Conservation (phyloP, 2,113 vertebrate genomes). For the Phrynosoma platyrhinos region DNA sequence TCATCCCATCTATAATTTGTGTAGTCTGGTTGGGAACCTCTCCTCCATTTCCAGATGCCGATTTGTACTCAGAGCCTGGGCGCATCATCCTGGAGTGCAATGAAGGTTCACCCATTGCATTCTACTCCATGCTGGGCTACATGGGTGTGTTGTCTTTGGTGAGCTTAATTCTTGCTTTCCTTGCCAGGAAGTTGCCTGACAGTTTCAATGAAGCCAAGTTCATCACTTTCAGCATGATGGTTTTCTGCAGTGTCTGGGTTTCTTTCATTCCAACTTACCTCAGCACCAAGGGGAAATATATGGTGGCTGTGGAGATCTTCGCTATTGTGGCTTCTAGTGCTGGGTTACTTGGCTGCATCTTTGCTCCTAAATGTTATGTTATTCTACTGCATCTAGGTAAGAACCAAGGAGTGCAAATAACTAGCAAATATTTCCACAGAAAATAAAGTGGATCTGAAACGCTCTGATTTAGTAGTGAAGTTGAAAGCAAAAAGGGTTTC, state of each 20-base stretch:
- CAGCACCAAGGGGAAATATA: not conserved
- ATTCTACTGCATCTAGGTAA: not conserved
- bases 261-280: not conserved
- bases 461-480: too few species aligned
- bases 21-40: not conserved
- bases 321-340: not conserved
- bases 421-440: not conserved
- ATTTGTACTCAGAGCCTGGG: not conserved
- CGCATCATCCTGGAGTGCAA: not conserved
- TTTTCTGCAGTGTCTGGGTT: not conserved
- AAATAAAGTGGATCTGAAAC: not conserved
- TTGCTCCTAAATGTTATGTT: not conserved
- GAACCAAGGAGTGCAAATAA: not conserved
- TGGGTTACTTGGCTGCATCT: not conserved
- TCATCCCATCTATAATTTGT: not conserved
- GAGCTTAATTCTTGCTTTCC: not conserved
- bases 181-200: not conserved
- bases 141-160: not conserved
- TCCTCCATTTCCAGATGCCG: not conserved
- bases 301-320: not conserved
- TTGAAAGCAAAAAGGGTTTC: too few species aligned
- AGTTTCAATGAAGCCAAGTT: constrained; percentile 1
- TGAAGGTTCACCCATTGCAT: not conserved
- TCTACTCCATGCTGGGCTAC: not conserved
- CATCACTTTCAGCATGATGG: not conserved